Base-by-base conservation (phyloP, 2,797 vertebrate genomes). In the Tarsius wallacei region DNA sequence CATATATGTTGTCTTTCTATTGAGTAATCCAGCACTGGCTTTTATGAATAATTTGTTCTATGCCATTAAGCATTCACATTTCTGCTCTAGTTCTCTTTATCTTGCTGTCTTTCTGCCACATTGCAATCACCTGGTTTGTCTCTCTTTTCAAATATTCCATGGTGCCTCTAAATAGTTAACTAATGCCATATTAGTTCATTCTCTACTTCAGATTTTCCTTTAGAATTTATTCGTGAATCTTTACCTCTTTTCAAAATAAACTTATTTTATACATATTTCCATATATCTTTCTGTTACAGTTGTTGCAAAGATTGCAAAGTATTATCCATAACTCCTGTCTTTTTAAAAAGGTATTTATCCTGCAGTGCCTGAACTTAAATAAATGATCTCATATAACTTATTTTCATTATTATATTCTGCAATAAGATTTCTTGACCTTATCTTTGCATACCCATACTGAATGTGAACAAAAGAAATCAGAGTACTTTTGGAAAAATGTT, bases 1-100 rank as follows among this genome's bases (percentile, higher is more conserved):
- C 90, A 73, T 55, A 77, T 11, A 6, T 16, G 51, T 90, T 33
- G 2, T 63, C 76, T 94, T 96, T 91, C 74, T 64, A 9, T 42
- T 64, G 24, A 80, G 12, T 53, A 77, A 64, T 51, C 63, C n/a
- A 71, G 13, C 31, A 17, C n/a, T 73, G 70, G 22, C 22, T 97
- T 98, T 96, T 93, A 70, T 88, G 66, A 97, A 83, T 96, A 90
- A 96, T 97, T 87, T 98, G 87, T 97, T 96, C 74, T 82, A 9
- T 96, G 90, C 92, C 92, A 94, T 82, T 93, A 96, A 94, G 84
- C 96, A 97, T 97, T 76, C 86, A 55, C 31, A n/a, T 88, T 96
- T 97, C 84, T 98, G 95, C 95, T 97, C 94, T 61, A 96, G 28
- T 96, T 97, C 77, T 85, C 90, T 90, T 68, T 85, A 51, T 85